phyloP scores from a whole-genome alignment of 2,797 vertebrate genomes.

The Amblyopsis hoosieri region DNA sequence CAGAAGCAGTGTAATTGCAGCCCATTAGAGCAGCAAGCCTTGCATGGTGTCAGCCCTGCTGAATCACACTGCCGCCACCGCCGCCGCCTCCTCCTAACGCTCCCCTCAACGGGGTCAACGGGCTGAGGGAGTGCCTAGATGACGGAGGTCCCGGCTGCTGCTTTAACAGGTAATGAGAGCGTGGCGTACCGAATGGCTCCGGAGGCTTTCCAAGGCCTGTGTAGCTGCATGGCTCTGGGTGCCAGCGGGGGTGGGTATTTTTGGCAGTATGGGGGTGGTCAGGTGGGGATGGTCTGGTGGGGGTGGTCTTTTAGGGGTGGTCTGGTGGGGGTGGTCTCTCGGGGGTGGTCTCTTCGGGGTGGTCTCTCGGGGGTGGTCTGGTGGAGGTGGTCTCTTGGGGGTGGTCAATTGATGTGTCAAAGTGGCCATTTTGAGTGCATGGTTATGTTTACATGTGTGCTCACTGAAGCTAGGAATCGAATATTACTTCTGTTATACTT shows the following conservation, averaged over 20 bases:
- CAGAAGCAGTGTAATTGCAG: constrained; percentile 66
- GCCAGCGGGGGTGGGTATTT: constrained; percentile 31
- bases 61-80: constrained; percentile 51
- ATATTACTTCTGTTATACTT: too few species aligned
- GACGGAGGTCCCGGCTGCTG: constrained; percentile 62
- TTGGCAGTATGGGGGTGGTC: too few species aligned
- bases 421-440: too few species aligned
- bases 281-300: too few species aligned
- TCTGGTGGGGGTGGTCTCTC: too few species aligned
- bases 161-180: constrained; percentile 72
- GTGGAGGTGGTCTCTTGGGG: too few species aligned
- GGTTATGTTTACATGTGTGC: too few species aligned
- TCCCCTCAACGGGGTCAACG: constrained; percentile 57
- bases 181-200: constrained; percentile 43
- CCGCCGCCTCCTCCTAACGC: constrained; percentile 29
- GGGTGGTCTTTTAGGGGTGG: too few species aligned
- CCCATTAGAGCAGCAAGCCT: constrained; percentile 69
- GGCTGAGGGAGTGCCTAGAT: constrained; percentile 55
- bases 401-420: too few species aligned
- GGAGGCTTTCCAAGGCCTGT: constrained; percentile 45
- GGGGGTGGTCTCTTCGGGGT: too few species aligned
- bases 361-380: too few species aligned
- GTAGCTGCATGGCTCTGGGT: constrained; percentile 24
- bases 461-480: too few species aligned
- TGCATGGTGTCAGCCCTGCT: constrained; percentile 54